These are phyloP conservation scores for Ctenoplectra terminalis DNA, from an alignment of 1,140 invertebrate species.

Conservation along the genomic window DNA sequence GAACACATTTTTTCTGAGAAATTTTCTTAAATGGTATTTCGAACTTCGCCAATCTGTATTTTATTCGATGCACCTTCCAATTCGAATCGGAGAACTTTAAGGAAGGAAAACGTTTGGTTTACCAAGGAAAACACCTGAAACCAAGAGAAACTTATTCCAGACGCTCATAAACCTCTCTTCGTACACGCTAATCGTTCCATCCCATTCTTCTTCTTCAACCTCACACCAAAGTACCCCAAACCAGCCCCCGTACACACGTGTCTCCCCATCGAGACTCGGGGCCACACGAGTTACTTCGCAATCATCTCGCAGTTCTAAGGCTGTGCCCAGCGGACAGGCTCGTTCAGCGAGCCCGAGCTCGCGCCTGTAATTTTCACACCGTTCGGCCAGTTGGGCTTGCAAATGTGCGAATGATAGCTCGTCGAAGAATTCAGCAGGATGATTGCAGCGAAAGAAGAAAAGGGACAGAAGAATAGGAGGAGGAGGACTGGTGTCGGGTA, in stretches of 20 bases:
- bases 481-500: constrained; percentile 2
- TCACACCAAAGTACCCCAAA: constrained; percentile 33
- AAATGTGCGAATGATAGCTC: constrained; percentile 79
- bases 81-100: too few species aligned
- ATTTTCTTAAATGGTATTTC: too few species aligned
- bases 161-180: too few species aligned
- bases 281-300: constrained; percentile 69
- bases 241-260: constrained; percentile 20
- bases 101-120: too few species aligned
- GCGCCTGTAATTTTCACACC: constrained; percentile 80
- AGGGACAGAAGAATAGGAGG: neutral
- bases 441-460: constrained; percentile 43
- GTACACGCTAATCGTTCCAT: too few species aligned
- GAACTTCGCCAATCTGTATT: too few species aligned
- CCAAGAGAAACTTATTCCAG: too few species aligned
- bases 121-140: too few species aligned
- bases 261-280: constrained; percentile 23
- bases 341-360: constrained; percentile 44
- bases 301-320: constrained; percentile 71
- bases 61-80: too few species aligned
- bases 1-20: too few species aligned
- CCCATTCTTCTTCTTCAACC: too few species aligned
- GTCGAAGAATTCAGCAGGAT: constrained; percentile 30
- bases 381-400: constrained; percentile 76
- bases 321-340: constrained; percentile 62